Base-by-base conservation (phyloP, 2,113 vertebrate species). In the Oplegnathus fasciatus region DNA sequence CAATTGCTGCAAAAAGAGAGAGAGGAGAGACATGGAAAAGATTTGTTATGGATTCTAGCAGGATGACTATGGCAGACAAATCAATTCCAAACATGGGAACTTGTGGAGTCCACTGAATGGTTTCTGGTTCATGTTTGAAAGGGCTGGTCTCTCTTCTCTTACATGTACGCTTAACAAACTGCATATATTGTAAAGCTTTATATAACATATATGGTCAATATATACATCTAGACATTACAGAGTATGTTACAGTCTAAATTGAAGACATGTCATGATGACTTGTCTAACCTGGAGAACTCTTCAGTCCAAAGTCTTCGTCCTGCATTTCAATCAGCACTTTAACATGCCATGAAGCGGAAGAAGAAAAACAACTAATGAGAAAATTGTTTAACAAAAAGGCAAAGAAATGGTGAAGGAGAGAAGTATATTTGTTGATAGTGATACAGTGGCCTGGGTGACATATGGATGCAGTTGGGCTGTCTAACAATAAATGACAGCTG, bases 291-390 rank as follows among this genome's bases (percentile, higher is more conserved):
- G 94, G 94, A 89, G 94, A 94, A 85, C 91, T 90, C 95, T 94
- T 96, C 94, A 88, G 81, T 93, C 93, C 91, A 91, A 93, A 87
- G 93, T 95, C 95, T 93, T 95, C 93, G 0, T 96, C 93, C 93
- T 95, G 94, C 94, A 96, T 94, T 94, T 96, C 95, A 95, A 95
- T 95, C 94, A 95, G 90, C 93, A 96, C 95, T 95, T 95, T 93
- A 93, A 92, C 90, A 93, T 87, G 90, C 91, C 89, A 89, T 94
- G 88, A 93, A 91, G 92, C 86, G 80, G 90, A 94, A 91, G 92
- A 82, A 91, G 91, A 94, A 90, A 94, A 90, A 91, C 76, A 94
- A 82, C 92, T 84, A 87, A 92, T 94, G 88, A 94, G 90, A 87
- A 80, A 69, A 80, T 78, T 85, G 71, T 85, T 85, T 66, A 84